Evolutionary conservation across 2,888 invertebrate species (phyloP), one percentile per base, ranked within the genome.

Genomic region (Eristalis pertinax): DNA sequence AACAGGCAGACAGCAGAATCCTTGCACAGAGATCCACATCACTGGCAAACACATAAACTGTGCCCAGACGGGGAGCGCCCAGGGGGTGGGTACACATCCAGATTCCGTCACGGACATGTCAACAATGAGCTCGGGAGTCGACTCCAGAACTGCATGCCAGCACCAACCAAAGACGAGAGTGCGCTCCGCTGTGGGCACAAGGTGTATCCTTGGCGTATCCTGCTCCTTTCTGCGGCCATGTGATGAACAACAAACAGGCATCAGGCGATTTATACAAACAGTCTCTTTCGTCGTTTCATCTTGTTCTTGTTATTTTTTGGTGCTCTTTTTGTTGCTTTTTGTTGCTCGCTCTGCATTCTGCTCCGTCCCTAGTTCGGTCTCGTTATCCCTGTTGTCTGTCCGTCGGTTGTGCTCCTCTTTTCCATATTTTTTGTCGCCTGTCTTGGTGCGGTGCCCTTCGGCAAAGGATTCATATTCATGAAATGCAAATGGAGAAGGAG

Each of bases 241-340:
- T 87, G 87, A 87, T 87, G 87, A 83, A 87, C 87, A 87, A 84
- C 87, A 87, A 87, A 84, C 80, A 87, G 87, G 41, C 87, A 87
- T 76, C 79, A 73, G 73, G 87, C 84, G 79, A 87, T 84, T 87
- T 84, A 84, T 76, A 79, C 79, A 87, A 76, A 72, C 69, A 76
- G n/a, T 79, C 38, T 29, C 79, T 1, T 26, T 26, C 75, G 67
- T 78, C 60, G 58, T 22, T 29, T 76, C 8, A 29, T 69, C 10
- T 73, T 73, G 29, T 50, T 70, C 56, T 32, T 32, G 8, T 32
- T 32, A 8, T 32, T 32, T 38, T 56, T 74, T 29, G 13, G 63
- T 72, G 26, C 19, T 26, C 8, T 58, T 13, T 35, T 63, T 63
- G 85, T 77, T 29, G 4, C n/a, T n/a, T n/a, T n/a, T n/a, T n/a